Base-by-base conservation (phyloP, 2,888 invertebrate genomes). In the Pachymerium ferrugineum region DNA sequence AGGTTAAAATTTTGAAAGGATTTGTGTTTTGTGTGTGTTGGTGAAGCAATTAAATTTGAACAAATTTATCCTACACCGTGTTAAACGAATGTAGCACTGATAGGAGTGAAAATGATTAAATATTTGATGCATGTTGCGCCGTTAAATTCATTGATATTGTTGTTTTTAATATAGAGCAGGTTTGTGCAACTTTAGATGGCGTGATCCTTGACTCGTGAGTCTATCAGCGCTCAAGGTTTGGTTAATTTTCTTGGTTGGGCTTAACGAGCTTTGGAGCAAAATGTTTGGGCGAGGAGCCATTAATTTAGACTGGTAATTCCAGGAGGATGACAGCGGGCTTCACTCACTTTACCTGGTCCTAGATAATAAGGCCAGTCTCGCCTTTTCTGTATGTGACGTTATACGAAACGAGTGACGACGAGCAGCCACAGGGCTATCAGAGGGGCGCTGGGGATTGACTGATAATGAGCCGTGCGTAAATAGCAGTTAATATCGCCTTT, bases 231-330 rank as follows among this genome's bases (percentile, higher is more conserved):
- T 28, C 25, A 62, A 62, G 62, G 62, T 62, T 62, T 62, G 62
- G 62, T 62, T 62, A 62, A 62, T 62, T 62, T 62, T 62, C 62
- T 62, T 62, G 62, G 25, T 62, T 62, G 25, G n/a, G 28, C 62
- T 62, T 62, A 62, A 62, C 62, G 62, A 62, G 62, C 62, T 62
- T 62, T 62, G 28, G 14, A 25, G 62, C 47, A 62, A 62, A 62
- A 62, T 28, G 62, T 28, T 22, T 14, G 25, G 14, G 62, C 25
- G 62, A 29, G 69, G 19, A 33, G 31, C 19, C 69, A 69, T 69
- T 69, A 69, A 69, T 69, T 69, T 69, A 62, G 62, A 69, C 69
- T 69, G 69, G 19, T 69, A 69, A 69, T 69, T 69, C 69, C 31
- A 69, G 33, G 6, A 19, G 69, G 69, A 62, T 33, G 69, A 69